Percentiles rank a stretch among this genome's conserved stretches.
Conservation (phyloP, 1,140 invertebrate genomes). For the Palaemon carinicauda region DNA sequence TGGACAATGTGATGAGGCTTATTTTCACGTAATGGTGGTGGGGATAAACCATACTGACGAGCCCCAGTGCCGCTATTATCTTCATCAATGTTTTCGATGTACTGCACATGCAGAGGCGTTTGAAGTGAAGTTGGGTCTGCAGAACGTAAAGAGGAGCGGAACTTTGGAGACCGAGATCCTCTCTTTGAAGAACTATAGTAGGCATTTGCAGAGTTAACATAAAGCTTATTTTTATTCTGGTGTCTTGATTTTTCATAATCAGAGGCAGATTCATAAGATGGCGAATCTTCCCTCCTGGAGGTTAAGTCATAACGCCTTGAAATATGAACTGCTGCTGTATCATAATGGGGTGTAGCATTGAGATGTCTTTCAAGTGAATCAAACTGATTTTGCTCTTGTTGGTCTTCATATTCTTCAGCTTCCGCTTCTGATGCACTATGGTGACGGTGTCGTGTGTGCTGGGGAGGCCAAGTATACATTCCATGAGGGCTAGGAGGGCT, state of each 20-base stretch:
- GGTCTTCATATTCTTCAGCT: slow-evolving; percentile 24
- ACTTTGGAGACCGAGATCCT: neutral
- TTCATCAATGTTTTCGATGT: neutral
- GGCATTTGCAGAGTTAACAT: neutral
- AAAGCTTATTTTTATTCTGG: neutral
- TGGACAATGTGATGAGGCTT: neutral
- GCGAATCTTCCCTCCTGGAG: neutral
- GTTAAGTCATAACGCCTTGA: neutral
- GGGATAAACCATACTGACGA: neutral
- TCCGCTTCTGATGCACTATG: slow-evolving; percentile 45
- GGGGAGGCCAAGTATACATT: slow-evolving; percentile 59
- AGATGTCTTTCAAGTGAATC: slow-evolving; percentile 26
- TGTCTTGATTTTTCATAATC: slow-evolving; percentile 10
- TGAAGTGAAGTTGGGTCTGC: neutral
- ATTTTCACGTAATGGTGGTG: slow-evolving; percentile 2
- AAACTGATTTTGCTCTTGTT: slow-evolving; percentile 9
- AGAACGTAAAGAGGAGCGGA: neutral
- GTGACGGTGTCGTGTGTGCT: slow-evolving; percentile 55
- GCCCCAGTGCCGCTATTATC: neutral
- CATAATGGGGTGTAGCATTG: neutral
- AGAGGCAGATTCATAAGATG: slow-evolving; percentile 3
- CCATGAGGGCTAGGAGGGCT: slow-evolving; percentile 58
- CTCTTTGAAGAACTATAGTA: slow-evolving; percentile 14
- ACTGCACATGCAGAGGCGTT: neutral
- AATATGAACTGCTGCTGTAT: neutral